Base-by-base conservation (phyloP, 2,113 vertebrate genomes). In the Podocnemis expansa region DNA sequence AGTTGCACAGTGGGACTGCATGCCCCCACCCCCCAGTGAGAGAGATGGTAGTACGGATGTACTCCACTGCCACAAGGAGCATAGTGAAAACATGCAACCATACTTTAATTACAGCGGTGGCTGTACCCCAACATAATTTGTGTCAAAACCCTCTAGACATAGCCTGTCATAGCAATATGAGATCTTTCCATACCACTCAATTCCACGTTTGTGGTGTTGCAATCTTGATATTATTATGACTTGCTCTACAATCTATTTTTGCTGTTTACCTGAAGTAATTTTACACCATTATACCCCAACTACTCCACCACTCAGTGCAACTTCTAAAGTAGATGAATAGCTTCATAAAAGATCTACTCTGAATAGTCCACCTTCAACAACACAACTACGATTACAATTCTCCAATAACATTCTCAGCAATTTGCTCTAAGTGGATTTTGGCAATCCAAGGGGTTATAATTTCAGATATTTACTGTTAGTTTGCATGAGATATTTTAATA, bases 231-330 rank as follows among this genome's bases (percentile, higher is more conserved):
- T 85, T 5, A 4, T 0, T 27, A 10, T 6, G 0, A 78, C 67
- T 14, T 0, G n/a, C 34, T 41, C 14, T 54, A 5, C 0, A 13
- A 34, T 2, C 10, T 51, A 1, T 51, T 29, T 3, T 24, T 43
- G 13, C 38, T 58, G 10, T 29, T 43, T 8, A 38, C 21, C 70
- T 24, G 56, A 87, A 41, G 1, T 0, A 0, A 2, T 2, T 0
- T 1, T 2, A 1, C 1, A n/a, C 25, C 56, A 63, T n/a, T 76
- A 22, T 27, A 56, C 43, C 34, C 9, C 1, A 0, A 12, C 2
- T 2, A 3, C 41, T 29, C 29, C 67, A 22, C 17, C 1, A 2
- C 78, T 87, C 8, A 10, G 43, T 11, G n/a, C 4, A 51, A 89
- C 54, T 94, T 85, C 87, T 78, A 1, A 2, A 47, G 3, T 87